phyloP scores from a whole-genome alignment of 2,113 vertebrate genomes.

The Bothrops jararaca region DNA sequence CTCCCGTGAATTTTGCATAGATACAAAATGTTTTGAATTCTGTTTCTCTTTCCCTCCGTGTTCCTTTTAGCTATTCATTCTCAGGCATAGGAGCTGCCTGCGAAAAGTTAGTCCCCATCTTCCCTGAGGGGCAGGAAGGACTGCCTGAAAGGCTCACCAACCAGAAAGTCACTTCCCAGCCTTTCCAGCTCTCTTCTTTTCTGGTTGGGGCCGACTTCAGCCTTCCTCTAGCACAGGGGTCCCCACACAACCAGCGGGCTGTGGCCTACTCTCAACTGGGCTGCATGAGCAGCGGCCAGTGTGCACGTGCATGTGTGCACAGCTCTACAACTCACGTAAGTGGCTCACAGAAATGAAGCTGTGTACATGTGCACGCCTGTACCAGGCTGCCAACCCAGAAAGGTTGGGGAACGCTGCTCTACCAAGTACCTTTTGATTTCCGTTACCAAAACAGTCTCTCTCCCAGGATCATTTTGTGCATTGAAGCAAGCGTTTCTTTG shows the following conservation, averaged over 20 bases:
- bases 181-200: not conserved
- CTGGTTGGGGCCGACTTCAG: not conserved
- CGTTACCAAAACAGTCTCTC: not conserved
- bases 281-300: not conserved
- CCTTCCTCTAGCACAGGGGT: not conserved
- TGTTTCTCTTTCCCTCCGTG: not conserved
- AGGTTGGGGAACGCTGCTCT: not conserved
- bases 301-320: not conserved
- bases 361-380: not conserved
- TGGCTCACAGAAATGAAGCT: not conserved
- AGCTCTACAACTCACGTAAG: not conserved
- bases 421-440: not conserved
- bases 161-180: not conserved
- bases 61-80: not conserved
- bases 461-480: not conserved
- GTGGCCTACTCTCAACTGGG: not conserved
- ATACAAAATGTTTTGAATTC: not conserved
- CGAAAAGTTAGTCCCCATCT: not conserved
- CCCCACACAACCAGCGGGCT: not conserved
- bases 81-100: not conserved
- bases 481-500: not conserved
- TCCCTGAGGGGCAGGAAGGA: not conserved
- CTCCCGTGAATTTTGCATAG: not conserved
- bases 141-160: not conserved
- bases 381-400: not conserved